Conservation (phyloP, 2,797 vertebrate species). For the Danio jaintianensis region DNA sequence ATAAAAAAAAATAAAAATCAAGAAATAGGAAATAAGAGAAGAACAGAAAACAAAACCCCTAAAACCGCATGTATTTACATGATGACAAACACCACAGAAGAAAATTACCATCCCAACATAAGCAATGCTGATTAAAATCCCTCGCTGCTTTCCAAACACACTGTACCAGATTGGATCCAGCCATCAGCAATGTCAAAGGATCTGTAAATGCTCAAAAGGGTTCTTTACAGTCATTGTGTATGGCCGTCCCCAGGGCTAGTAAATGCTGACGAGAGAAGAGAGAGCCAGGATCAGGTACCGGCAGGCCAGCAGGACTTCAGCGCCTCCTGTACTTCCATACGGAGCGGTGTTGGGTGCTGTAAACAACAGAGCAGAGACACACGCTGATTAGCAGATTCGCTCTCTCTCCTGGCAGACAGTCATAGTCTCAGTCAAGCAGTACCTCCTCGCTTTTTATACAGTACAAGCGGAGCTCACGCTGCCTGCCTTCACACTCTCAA, state of each 20-base stretch:
- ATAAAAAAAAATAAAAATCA: conserved; percentile 79
- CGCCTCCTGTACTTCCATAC: conserved; percentile 92
- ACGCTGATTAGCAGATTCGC: conserved; percentile 64
- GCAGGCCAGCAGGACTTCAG: conserved; percentile 91
- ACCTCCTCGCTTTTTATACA: conserved; percentile 35
- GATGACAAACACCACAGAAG: conserved; percentile 86
- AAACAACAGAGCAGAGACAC: conserved; percentile 76
- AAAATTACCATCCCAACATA: conserved; percentile 85
- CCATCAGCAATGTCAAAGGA: conserved; percentile 90
- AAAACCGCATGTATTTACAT: conserved; percentile 89
- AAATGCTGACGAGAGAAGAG: conserved; percentile 93
- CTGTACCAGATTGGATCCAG: conserved; percentile 94
- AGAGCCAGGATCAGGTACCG: conserved; percentile 93
- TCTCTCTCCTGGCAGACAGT: conserved; percentile 59
- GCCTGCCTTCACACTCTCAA: conserved; percentile 39
- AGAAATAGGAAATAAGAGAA: conserved; percentile 58
- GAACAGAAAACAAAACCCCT: conserved; percentile 77
- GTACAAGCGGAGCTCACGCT: conserved; percentile 20
- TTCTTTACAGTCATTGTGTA: conserved; percentile 93
- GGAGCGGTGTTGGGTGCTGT: conserved; percentile 96
- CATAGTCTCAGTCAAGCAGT: conserved; percentile 45
- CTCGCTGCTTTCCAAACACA: conserved; percentile 86
- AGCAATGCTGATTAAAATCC: conserved; percentile 89
- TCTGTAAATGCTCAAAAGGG: conserved; percentile 88
- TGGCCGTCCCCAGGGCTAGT: conserved; percentile 88